Conservation (phyloP, 2,113 vertebrate species). For the Lepidothrix coronata region DNA sequence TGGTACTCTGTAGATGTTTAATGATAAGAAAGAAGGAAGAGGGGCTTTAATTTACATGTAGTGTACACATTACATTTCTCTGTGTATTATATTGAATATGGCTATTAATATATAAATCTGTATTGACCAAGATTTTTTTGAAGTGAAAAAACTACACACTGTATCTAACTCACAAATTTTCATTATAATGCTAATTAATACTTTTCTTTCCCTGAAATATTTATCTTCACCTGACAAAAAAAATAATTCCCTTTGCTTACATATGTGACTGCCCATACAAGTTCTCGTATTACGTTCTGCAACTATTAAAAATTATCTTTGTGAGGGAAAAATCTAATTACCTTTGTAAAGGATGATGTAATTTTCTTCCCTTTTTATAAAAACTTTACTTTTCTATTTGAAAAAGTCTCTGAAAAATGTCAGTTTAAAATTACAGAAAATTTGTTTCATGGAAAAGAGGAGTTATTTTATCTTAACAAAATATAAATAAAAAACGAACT, state of each 20-base stretch:
- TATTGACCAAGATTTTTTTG: background rate
- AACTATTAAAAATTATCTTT: background rate
- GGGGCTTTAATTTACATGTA: background rate
- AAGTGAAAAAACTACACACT: background rate
- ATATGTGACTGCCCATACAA: background rate
- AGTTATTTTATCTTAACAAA: background rate
- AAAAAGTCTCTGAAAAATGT: background rate
- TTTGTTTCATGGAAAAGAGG: background rate
- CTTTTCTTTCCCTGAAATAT: background rate
- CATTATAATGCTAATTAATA: background rate
- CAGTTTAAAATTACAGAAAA: background rate
- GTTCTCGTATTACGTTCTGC: background rate
- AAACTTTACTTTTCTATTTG: background rate
- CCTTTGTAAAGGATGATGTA: background rate
- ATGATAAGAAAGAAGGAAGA: background rate
- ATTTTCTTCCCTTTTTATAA: background rate
- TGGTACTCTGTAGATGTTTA: background rate
- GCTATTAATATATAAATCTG: background rate
- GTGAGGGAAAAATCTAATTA: background rate
- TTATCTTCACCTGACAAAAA: background rate
- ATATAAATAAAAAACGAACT: background rate
- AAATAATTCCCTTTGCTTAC: background rate
- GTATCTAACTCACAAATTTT: background rate
- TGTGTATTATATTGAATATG: background rate
- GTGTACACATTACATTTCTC: fast-evolving